Evolutionary conservation across 2,888 invertebrate genomes (phyloP).

Genomic region (Mechanitis mazaeus): DNA sequence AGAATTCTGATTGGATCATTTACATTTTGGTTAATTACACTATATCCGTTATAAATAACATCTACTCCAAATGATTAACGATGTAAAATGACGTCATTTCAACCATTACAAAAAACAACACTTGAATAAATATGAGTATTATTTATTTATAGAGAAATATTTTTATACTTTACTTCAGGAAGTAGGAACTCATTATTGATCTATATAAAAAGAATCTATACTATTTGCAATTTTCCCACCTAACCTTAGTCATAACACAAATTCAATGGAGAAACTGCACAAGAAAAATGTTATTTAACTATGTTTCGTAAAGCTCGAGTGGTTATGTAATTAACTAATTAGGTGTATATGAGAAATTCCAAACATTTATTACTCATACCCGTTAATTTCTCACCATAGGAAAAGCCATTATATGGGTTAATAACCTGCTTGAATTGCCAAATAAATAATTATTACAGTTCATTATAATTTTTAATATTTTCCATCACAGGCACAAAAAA

Average conservation of each 20-base stretch:
- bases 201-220: background rate
- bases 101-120: background rate
- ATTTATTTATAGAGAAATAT: background rate
- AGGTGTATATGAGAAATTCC: background rate
- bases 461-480: background rate
- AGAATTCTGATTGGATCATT: background rate
- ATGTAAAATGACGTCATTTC: too few species aligned
- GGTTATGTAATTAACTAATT: background rate
- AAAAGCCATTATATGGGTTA: background rate
- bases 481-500: background rate
- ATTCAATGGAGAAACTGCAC: background rate
- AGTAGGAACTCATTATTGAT: background rate
- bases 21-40: too few species aligned
- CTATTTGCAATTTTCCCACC: background rate
- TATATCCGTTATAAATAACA: too few species aligned
- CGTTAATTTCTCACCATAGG: background rate
- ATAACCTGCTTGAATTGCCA: background rate
- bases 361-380: background rate
- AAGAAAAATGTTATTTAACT: background rate
- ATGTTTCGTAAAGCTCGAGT: background rate
- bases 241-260: background rate
- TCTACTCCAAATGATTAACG: too few species aligned
- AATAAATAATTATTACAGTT: background rate
- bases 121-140: conserved; percentile 1
- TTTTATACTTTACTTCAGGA: background rate